phyloP scores from a whole-genome alignment of 1,140 invertebrate species.

The Ladona fulva region DNA sequence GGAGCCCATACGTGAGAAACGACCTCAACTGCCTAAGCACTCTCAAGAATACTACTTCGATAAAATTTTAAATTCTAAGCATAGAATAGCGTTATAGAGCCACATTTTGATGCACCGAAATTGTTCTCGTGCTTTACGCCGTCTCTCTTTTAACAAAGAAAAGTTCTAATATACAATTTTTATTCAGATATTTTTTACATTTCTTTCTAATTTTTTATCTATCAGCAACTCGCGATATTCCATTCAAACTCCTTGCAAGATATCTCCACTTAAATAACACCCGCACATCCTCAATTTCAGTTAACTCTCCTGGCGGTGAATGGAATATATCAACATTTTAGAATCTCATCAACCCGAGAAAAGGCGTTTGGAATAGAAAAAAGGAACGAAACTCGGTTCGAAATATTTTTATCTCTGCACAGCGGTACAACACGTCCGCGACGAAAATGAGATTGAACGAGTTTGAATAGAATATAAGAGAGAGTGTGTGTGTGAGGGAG shows the following conservation, averaged over 20 bases:
- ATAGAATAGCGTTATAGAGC: no score
- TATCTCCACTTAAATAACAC: not conserved
- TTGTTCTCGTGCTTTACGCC: no score
- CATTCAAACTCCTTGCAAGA: not conserved
- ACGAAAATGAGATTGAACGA: not conserved
- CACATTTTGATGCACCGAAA: no score
- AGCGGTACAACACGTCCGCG: not conserved
- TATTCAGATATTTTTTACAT: no score
- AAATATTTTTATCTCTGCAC: not conserved
- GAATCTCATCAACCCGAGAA: not conserved
- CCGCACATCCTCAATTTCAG: not conserved
- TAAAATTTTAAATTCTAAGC: no score
- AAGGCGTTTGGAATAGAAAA: not conserved
- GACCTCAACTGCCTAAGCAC: no score
- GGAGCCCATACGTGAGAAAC: no score
- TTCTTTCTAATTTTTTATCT: no score
- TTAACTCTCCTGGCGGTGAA: not conserved
- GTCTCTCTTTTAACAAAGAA: no score
- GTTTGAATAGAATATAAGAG: not conserved
- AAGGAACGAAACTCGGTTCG: not conserved
- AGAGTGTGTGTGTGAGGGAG: not conserved
- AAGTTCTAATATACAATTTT: no score
- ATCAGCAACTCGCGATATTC: not conserved
- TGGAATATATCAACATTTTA: not conserved
- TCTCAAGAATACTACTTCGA: no score